Evolutionary conservation across 2,113 vertebrate genomes (phyloP), one percentile per base, ranked within the genome.

Genomic region (Cacatua alba): DNA sequence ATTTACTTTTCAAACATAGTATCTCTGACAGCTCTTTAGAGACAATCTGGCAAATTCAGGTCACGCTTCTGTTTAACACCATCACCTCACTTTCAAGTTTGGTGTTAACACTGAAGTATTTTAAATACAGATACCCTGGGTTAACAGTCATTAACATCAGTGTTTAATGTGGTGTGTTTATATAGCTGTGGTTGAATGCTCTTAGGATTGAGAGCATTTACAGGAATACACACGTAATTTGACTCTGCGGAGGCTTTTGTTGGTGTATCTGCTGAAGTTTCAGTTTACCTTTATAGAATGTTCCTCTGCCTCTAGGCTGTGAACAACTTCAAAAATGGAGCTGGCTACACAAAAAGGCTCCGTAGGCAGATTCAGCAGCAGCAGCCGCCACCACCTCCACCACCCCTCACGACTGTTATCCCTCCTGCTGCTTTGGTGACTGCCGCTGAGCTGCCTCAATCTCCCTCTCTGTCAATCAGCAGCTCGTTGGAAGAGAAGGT

Each of bases 301-400:
- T 94, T 97, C 77, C 89, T 57, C 25, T 63, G 67, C 65, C 71
- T 78, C 0, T 83, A 99, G 99, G 99, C 99, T 91, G 99, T 99
- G 49, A 99, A 99, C 97, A 99, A 98, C 95, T 99, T 99, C 96
- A 99, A 98, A 96, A 99, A 99, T 41, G 99, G 99, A 95, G 98
- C 98, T 3, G 99, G 98, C 68, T 98, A 98, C 89, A 97, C 97
- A 2, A 99, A 99, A 95, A 97, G 97, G 82, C 96, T 98, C 43
- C 97, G 96, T 53, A 98, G 97, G 90, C 98, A 97, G 82, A 94
- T 97, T 51, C 96, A 98, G 64, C 97, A 98, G 59, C 98, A 98
- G 2, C 94, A 77, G 10, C 94, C 87, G 0, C 96, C 89, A 0
- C 94, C 88, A 0, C 89, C 95, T 1, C 84, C 92, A 14, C 88